A percentile compares a stretch with the other conserved stretches of the same genome.
Conservation (phyloP, 2,797 vertebrate genomes). For the Neosilurus mollespiculum region DNA sequence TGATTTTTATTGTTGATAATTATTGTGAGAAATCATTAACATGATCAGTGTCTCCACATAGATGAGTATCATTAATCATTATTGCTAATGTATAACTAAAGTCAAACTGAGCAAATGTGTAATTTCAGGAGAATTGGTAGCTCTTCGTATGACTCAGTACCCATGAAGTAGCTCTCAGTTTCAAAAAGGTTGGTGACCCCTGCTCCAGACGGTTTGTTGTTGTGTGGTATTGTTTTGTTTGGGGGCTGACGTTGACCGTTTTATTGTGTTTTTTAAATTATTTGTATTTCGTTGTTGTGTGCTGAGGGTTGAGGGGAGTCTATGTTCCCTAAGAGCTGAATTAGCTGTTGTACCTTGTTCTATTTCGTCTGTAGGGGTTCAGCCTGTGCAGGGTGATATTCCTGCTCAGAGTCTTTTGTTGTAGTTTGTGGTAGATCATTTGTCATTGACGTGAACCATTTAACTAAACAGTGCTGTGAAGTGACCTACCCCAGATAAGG, state of each 20-base stretch:
- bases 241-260: not conserved
- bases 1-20: too few relatives aligned
- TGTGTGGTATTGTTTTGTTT: not conserved
- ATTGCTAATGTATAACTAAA: too few relatives aligned
- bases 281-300: not conserved
- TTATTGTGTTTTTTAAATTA: not conserved
- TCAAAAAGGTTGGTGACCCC: too few relatives aligned
- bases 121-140: too few relatives aligned
- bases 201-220: not conserved
- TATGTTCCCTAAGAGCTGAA: not conserved
- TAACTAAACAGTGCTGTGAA: not conserved
- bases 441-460: not conserved
- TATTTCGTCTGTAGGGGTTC: not conserved
- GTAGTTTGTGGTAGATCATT: not conserved
- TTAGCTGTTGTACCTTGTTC: not conserved
- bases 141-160: too few relatives aligned
- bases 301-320: not conserved
- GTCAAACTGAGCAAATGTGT: too few relatives aligned
- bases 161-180: too few relatives aligned
- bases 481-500: not conserved
- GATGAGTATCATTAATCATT: too few relatives aligned
- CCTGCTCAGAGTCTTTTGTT: not conserved
- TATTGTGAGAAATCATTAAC: too few relatives aligned
- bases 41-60: too few relatives aligned
- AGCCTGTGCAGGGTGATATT: not conserved